phyloP scores from a whole-genome alignment of 2,888 invertebrate genomes.

The Xanthia togata region DNA sequence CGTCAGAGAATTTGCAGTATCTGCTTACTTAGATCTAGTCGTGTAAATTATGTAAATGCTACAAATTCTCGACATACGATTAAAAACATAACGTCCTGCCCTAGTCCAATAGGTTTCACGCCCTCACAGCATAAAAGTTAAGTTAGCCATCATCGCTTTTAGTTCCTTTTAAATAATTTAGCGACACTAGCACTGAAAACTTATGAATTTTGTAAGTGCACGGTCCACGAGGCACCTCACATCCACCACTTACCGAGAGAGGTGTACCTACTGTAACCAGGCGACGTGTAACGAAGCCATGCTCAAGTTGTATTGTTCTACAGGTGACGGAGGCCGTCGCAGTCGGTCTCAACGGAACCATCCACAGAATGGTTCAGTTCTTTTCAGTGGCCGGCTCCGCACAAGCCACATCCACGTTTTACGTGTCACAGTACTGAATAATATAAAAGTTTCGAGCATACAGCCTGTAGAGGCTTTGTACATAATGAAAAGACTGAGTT shows the following conservation, averaged over 20 bases:
- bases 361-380: conserved; percentile 92
- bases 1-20: conserved; percentile 79
- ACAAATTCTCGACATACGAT: conserved; percentile 74
- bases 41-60: conserved; percentile 72
- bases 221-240: conserved; percentile 75
- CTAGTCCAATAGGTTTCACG: conserved; percentile 80
- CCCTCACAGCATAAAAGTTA: conserved; percentile 82
- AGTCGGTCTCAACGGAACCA: conserved; percentile 91
- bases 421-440: conserved; percentile 91
- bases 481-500: conserved; percentile 88
- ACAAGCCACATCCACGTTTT: conserved; percentile 92
- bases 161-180: conserved; percentile 76
- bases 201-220: conserved; percentile 73
- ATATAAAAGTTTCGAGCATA: conserved; percentile 77
- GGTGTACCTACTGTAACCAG: conserved; percentile 54
- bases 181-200: conserved; percentile 79
- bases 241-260: conserved; percentile 46
- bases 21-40: conserved; percentile 71
- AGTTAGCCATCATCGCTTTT: conserved; percentile 87
- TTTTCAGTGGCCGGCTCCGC: conserved; percentile 91
- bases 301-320: conserved; percentile 89
- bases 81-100: conserved; percentile 69
- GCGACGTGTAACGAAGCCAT: conserved; percentile 79
- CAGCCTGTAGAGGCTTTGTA: conserved; percentile 84
- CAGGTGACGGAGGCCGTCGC: conserved; percentile 91